Base-by-base conservation (phyloP, 2,113 vertebrate genomes). In the Nestor notabilis region DNA sequence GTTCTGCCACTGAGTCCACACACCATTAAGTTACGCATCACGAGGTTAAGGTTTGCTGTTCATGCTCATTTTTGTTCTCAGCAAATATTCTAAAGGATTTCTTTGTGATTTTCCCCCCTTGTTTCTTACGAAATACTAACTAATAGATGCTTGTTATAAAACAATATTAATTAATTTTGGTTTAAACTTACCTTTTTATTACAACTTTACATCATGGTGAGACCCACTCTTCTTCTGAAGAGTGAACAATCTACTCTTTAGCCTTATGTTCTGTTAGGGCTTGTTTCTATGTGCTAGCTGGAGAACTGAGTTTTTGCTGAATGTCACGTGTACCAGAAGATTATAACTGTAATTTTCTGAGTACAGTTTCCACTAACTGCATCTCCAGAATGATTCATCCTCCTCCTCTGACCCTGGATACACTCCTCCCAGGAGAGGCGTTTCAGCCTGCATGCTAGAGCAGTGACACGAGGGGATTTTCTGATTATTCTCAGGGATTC, bases 401-500 rank as follows among this genome's bases (percentile, higher is more conserved):
- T 65, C n/a, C 47, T 33, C 24, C 68, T 80, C 60, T 78, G 83
- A 89, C 89, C 95, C 91, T 87, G 72, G 66, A 52, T 68, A 71
- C 80, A 66, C 41, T 77, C 61, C 27, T 93, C 71, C 37, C 66
- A 74, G 66, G 47, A 68, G 39, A 71, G 53, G 37, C 4, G 3
- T 86, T 94, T 47, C 72, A 93, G 65, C 49, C 65, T 33, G 20
- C 7, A 3, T 33, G 68, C 64, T 71, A 39, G 13, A 77, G 60
- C 76, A 60, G 69, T 89, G 95, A 92, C 46, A 35, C 1, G 5
- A 58, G 25, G 76, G 93, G 95, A 96, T 97, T 96, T 97, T 97
- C 95, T 84, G 92, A 96, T 96, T 94, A 96, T 93, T 96, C 76
- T 84, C 83, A 89, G 90, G 96, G 95, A 96, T 97, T 96, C 96